A percentile compares a stretch with the other conserved stretches of the same genome.
Evolutionary conservation across 30 jellyfish, hydroid and myxozoan genomes (phyloP).

Genomic region (Clytia hemisphaerica): DNA sequence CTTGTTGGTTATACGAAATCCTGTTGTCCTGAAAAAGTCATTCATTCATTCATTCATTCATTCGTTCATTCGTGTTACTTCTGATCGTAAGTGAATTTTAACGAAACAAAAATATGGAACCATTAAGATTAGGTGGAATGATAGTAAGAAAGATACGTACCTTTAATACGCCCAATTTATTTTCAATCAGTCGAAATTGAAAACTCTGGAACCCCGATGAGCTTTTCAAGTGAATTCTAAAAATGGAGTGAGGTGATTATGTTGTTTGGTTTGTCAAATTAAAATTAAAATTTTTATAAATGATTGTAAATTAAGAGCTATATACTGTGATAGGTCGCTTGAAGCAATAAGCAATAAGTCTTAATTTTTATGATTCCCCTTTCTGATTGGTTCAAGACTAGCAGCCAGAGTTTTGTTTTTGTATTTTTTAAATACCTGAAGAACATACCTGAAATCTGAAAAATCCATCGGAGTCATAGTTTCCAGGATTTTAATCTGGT

Average conservation of each 20-base stretch:
- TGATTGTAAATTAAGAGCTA: too few relatives aligned
- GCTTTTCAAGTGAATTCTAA: slow-evolving; percentile 49
- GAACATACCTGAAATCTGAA: slow-evolving; percentile 66
- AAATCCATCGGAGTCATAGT: slow-evolving; percentile 91
- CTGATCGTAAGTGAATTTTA: background rate
- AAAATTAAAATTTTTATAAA: too few relatives aligned
- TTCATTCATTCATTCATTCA: too few relatives aligned
- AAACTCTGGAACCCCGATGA: slow-evolving; percentile 90
- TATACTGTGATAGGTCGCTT: too few relatives aligned
- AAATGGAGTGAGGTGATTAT: too few relatives aligned
- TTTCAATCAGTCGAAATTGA: slow-evolving; percentile 75
- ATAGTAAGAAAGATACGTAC: slow-evolving; percentile 10
- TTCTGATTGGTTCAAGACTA: background rate
- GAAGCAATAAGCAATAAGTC: too few relatives aligned
- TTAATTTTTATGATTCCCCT: too few relatives aligned
- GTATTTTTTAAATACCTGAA: background rate
- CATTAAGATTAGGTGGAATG: background rate
- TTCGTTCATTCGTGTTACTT: too few relatives aligned
- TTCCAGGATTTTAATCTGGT: slow-evolving; percentile 77
- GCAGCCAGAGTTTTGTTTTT: background rate
- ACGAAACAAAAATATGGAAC: background rate
- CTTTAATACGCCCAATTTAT: slow-evolving; percentile 72
- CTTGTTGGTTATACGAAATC: too few relatives aligned
- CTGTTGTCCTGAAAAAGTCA: too few relatives aligned
- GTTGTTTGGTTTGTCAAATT: too few relatives aligned